A percentile compares a stretch with the other conserved stretches of the same genome.
Conservation (phyloP, 1,140 invertebrate genomes). For the Drosophila subobscura region DNA sequence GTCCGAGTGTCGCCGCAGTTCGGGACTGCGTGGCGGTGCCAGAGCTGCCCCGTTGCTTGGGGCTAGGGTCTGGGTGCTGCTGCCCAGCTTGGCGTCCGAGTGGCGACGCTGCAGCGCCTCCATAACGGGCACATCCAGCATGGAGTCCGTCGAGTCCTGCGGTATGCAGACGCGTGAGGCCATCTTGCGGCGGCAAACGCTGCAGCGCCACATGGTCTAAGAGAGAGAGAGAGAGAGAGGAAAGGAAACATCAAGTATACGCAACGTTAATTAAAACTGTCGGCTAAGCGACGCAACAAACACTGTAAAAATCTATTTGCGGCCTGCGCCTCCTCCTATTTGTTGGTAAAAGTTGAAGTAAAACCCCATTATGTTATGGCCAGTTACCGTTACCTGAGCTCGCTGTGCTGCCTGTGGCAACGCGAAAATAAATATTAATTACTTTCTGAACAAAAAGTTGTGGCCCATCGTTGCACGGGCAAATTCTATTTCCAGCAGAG, state of each 20-base stretch:
- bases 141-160: constrained; percentile 91
- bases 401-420: not conserved
- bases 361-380: constrained; percentile 39
- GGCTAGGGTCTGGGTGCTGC: constrained; percentile 82
- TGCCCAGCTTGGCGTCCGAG: constrained; percentile 90
- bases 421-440: constrained; percentile 78
- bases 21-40: constrained; percentile 90
- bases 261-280: constrained; percentile 63
- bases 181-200: constrained; percentile 91
- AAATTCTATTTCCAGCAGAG: constrained; percentile 34
- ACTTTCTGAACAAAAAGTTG: constrained; percentile 74
- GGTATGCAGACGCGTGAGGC: constrained; percentile 87
- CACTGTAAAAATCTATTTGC: constrained; percentile 49
- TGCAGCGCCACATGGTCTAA: constrained; percentile 91
- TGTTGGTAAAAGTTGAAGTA: constrained; percentile 50
- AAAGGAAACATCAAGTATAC: constrained; percentile 39
- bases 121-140: constrained; percentile 90
- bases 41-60: constrained; percentile 85
- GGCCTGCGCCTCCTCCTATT: constrained; percentile 45
- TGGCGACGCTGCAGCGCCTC: constrained; percentile 90
- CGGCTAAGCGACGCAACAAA: constrained; percentile 29
- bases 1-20: constrained; percentile 91
- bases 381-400: too few species aligned
- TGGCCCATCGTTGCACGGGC: constrained; percentile 16
- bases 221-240: not conserved